Evolutionary conservation across 2,113 vertebrate genomes (phyloP).

Genomic region (Smithornis capensis): DNA sequence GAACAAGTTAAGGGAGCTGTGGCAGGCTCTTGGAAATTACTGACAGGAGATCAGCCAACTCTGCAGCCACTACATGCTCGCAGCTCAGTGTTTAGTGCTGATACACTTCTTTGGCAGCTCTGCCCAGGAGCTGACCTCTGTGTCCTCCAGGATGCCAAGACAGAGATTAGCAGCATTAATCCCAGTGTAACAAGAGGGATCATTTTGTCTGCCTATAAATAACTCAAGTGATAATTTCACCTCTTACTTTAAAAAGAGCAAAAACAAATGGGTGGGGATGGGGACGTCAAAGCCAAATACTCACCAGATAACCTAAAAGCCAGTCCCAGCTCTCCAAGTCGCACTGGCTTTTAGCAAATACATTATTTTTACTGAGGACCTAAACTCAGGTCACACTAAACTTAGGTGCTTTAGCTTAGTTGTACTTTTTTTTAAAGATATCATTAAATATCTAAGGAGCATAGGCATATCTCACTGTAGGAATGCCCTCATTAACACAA

Average conservation of each 20-base stretch:
- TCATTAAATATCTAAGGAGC: not conserved
- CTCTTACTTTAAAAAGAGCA: not conserved
- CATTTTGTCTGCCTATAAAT: not conserved
- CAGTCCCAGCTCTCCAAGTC: not conserved
- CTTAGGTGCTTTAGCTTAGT: accelerated
- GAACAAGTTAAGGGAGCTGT: accelerated
- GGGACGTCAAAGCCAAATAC: not conserved
- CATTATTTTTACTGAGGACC: not conserved
- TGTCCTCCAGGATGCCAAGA: not conserved
- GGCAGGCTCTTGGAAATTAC: not conserved
- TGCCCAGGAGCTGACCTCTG: not conserved
- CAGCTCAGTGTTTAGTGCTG: too few species aligned
- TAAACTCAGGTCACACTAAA: not conserved
- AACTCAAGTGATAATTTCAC: not conserved
- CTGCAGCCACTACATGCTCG: accelerated
- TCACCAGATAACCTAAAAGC: not conserved
- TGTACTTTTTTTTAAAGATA: not conserved
- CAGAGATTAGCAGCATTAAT: not conserved
- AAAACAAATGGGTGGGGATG: not conserved
- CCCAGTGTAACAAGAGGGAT: not conserved
- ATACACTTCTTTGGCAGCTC: not conserved
- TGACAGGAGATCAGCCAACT: not conserved
- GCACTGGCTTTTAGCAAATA: not conserved
- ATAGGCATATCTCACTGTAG: not conserved
- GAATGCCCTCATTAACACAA: not conserved